Conservation (phyloP, 2,797 vertebrate genomes). For the Tapirus indicus region DNA sequence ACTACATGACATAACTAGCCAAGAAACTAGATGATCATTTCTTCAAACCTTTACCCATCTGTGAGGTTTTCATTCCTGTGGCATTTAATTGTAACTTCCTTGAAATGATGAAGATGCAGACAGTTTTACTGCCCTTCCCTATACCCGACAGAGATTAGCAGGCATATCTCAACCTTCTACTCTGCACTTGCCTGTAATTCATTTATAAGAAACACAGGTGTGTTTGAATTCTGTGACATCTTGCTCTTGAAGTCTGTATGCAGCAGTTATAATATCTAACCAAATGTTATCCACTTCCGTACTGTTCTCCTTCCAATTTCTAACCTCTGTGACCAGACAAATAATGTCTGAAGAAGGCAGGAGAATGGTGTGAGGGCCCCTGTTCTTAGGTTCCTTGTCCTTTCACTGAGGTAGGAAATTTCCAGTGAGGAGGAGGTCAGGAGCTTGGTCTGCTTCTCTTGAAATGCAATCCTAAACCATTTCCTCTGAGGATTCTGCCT, state of each 20-base stretch:
- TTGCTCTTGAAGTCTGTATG: neutral
- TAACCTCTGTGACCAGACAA: neutral
- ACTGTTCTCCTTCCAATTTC: neutral
- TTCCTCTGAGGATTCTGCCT: neutral
- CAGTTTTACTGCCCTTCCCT: neutral
- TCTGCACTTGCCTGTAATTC: neutral
- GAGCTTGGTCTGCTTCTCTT: neutral
- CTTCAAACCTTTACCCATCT: neutral
- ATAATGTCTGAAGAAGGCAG: neutral
- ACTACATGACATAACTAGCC: neutral
- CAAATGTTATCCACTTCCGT: neutral
- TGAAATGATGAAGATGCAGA: neutral
- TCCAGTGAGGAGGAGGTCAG: neutral
- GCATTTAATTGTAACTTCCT: neutral
- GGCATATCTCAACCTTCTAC: neutral
- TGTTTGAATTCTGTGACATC: neutral
- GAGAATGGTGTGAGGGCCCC: neutral
- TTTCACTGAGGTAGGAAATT: neutral
- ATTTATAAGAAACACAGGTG: neutral
- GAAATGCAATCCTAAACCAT: neutral
- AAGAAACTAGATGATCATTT: neutral
- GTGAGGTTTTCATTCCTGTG: neutral
- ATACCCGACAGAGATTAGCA: neutral
- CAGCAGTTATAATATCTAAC: neutral
- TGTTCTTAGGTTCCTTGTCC: neutral